These are phyloP conservation scores for Polydrusus pterygomalis DNA, from an alignment of 2,888 invertebrate genomes.

Conservation along the genomic window DNA sequence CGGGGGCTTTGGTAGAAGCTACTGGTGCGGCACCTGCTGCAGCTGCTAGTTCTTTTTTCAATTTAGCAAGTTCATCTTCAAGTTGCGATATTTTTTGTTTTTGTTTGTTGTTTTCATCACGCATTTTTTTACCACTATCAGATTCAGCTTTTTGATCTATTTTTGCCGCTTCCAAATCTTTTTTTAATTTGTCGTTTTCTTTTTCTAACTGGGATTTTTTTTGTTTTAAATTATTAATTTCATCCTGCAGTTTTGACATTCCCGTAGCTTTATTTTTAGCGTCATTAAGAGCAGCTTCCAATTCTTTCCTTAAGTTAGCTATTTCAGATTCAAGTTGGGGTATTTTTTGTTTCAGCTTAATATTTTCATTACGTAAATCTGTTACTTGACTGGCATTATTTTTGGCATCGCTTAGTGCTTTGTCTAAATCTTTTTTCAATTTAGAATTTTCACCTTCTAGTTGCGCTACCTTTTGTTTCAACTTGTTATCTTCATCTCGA, in stretches of 20 bases:
- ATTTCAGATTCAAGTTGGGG: conserved; percentile 53
- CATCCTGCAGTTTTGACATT: conserved; percentile 55
- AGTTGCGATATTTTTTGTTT: conserved; percentile 56
- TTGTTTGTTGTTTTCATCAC: conserved; percentile 58
- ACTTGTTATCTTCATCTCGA: conserved; percentile 50
- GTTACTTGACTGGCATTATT: conserved; percentile 23
- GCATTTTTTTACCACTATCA: conserved; percentile 53
- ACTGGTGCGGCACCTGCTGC: conserved; percentile 22
- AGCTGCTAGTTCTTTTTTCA: conserved; percentile 55
- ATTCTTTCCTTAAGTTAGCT: conserved; percentile 53
- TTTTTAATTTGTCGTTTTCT: conserved; percentile 55
- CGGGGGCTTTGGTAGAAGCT: background rate
- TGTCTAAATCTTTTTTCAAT: conserved; percentile 57
- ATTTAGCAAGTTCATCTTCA: conserved; percentile 55
- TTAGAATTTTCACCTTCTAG: conserved; percentile 57
- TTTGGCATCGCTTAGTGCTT: conserved; percentile 49
- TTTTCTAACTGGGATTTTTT: conserved; percentile 60
- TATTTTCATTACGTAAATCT: conserved; percentile 48
- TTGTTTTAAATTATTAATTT: conserved; percentile 59
- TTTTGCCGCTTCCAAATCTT: conserved; percentile 52
- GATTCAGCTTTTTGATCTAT: conserved; percentile 51
- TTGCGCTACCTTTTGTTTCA: conserved; percentile 56
- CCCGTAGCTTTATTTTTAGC: conserved; percentile 49
- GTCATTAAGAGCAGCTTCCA: conserved; percentile 53
- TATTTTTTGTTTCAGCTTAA: conserved; percentile 55